Base-by-base conservation (phyloP, 2,888 invertebrate genomes). In the Geophilus truncorum region DNA sequence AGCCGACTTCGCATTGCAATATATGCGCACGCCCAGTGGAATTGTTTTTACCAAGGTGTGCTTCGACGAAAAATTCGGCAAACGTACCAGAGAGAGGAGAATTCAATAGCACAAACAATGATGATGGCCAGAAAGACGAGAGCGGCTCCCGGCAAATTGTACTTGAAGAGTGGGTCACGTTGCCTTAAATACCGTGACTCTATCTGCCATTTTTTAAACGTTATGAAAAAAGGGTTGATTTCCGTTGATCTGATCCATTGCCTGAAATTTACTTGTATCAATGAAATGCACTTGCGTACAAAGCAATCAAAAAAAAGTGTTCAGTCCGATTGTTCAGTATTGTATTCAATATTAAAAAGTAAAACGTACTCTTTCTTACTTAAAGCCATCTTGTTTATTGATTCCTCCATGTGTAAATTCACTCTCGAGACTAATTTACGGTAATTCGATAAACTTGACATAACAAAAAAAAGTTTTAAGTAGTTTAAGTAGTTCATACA, bases 111-210 rank as follows among this genome's bases (percentile, higher is more conserved):
- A n/a, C 70, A 70, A 70, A 91, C 90, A 40, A 93, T 85, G 81
- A 90, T 88, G 84, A 81, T 25, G 6, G 77, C 77, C 4, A 85
- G 45, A 82, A 86, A 86, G 34, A 93, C 89, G 45, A 91, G 85
- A 36, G 91, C 87, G 36, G 91, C 89, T 83, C 91, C 90, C 0
- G 91, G 87, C 34, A 93, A 88, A 85, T 93, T 96, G 86, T 93
- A 95, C 86, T 94, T 95, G 85, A 95, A 93, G 83, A 96, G 90
- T 0, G 93, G 93, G 88, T 97, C 96, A 0, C 92, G 91, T 83
- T 93, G 91, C 79, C 90, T 88, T 78, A 94, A 87, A 86, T 93
- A 96, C 3, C 91, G 90, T 84, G 91, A 88, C 87, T 96, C 96
- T 88, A 90, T 90, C 51, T 88, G 89, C 81, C 87, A 90, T 84